A percentile compares a stretch with the other conserved stretches of the same genome.
phyloP scores from a whole-genome alignment of 2,888 invertebrate genomes.

The Synergus gifuensis region DNA sequence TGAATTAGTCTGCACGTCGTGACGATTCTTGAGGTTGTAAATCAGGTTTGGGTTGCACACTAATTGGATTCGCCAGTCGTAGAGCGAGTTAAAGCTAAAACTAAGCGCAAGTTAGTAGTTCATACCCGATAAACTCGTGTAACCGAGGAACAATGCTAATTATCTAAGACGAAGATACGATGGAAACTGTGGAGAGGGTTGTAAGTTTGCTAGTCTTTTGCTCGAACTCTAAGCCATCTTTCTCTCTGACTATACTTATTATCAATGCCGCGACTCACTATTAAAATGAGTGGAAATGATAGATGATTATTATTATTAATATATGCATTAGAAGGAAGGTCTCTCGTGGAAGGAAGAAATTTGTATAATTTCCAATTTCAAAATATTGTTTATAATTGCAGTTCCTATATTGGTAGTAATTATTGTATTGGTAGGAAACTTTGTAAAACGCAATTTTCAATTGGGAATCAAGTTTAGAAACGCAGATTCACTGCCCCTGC shows the following conservation, averaged over 20 bases:
- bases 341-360: no score
- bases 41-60: conserved; percentile 18
- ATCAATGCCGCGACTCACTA: no score
- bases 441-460: neutral
- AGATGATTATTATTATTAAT: no score
- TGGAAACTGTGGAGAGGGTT: conserved; percentile 18
- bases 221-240: no score
- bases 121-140: conserved; percentile 44
- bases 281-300: no score
- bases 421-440: neutral
- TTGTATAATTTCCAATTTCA: no score
- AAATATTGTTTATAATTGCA: no score
- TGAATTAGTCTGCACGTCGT: neutral
- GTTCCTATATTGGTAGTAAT: no score
- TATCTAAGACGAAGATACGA: conserved; percentile 42
- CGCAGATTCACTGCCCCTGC: neutral
- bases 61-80: conserved; percentile 43
- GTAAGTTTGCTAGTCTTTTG: neutral
- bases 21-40: conserved; percentile 20
- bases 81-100: conserved; percentile 41
- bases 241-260: no score
- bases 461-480: conserved; percentile 18
- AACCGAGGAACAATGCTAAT: conserved; percentile 45
- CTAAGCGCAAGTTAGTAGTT: conserved; percentile 41
- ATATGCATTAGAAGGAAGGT: no score